A percentile compares a stretch with the other conserved stretches of the same genome.
Conservation (phyloP, 2,113 vertebrate genomes). For the Tragelaphus scriptus region DNA sequence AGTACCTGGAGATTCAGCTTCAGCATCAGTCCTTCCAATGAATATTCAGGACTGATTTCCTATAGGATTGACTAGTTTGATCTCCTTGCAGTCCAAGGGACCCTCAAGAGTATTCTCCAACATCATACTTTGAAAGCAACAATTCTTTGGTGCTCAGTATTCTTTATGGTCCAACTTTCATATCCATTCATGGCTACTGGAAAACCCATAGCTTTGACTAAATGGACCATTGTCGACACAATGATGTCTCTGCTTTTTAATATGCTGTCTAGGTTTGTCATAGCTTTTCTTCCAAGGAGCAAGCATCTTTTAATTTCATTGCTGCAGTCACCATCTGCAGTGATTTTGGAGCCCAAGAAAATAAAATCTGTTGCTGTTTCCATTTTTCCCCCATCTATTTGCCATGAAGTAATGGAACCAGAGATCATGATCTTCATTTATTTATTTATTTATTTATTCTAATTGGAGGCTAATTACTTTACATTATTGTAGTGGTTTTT, state of each 20-base stretch:
- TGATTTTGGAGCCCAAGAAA: not conserved
- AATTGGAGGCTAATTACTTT: not conserved
- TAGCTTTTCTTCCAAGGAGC: not conserved
- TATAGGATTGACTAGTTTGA: not conserved
- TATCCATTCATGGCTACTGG: not conserved
- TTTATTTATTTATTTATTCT: not conserved
- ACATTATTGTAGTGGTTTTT: not conserved
- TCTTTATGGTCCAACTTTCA: not conserved
- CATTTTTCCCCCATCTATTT: not conserved
- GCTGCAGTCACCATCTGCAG: not conserved
- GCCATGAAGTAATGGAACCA: not conserved
- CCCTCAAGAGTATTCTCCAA: not conserved
- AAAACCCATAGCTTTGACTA: not conserved
- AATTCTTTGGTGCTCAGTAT: not conserved
- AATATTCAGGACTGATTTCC: not conserved
- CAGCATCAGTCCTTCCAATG: not conserved
- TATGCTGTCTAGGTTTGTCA: not conserved
- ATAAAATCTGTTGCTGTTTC: not conserved
- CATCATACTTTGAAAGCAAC: not conserved
- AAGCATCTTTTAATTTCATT: not conserved
- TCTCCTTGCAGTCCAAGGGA: not conserved
- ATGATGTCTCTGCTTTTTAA: not conserved
- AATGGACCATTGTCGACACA: accelerated
- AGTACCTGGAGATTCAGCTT: not conserved
- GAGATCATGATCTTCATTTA: not conserved